Percentiles rank a stretch among this genome's conserved stretches.
phyloP scores from a whole-genome alignment of 2,113 vertebrate genomes.

The Drymodes brunneopygia region DNA sequence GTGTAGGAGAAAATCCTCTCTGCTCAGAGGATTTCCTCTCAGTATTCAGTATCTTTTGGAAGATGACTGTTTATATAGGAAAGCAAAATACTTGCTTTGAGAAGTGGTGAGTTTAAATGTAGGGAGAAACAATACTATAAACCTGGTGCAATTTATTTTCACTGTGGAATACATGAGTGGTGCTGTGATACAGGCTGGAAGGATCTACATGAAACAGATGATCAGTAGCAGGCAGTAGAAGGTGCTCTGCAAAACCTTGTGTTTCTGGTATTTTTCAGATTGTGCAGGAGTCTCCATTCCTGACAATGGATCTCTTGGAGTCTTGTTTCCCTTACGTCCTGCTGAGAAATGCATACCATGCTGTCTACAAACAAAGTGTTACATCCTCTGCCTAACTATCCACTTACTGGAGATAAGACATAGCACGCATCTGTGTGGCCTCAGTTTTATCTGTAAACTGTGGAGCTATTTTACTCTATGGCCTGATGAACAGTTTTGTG shows the following conservation, averaged over 20 bases:
- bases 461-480: slow-evolving; percentile 78
- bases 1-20: not conserved
- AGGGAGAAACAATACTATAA: not conserved
- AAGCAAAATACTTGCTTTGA: not conserved
- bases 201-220: not conserved
- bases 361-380: slow-evolving; percentile 98
- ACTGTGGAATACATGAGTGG: not conserved
- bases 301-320: slow-evolving; percentile 98
- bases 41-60: not conserved
- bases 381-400: slow-evolving; percentile 85
- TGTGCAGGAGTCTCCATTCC: slow-evolving; percentile 98
- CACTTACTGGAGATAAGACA: slow-evolving; percentile 62
- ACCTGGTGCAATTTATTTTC: not conserved
- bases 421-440: slow-evolving; percentile 74
- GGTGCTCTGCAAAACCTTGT: not conserved
- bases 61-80: not conserved
- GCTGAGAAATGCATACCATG: slow-evolving; percentile 97
- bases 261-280: slow-evolving; percentile 80
- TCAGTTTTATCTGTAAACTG: slow-evolving; percentile 78
- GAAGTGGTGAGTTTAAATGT: not conserved
- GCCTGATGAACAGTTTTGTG: slow-evolving; percentile 79
- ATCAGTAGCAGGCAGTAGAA: not conserved
- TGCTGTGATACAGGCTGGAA: not conserved
- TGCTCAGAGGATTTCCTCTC: not conserved
- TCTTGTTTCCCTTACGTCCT: slow-evolving; percentile 98